Conservation (phyloP, 2,888 invertebrate genomes). For the Pollenia angustigena region DNA sequence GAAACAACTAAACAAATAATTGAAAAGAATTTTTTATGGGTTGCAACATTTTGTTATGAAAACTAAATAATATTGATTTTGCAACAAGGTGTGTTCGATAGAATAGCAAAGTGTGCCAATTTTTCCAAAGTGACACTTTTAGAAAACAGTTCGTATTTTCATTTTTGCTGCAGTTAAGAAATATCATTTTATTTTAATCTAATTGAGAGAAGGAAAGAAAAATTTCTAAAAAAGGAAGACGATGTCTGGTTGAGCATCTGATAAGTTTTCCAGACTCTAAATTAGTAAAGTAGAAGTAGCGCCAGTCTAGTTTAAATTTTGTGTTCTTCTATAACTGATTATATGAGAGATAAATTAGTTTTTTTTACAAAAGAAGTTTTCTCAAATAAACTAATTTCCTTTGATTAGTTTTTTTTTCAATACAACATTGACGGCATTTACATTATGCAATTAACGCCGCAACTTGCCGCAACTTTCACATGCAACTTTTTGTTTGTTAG, state of each 20-base stretch:
- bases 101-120: constrained; percentile 67
- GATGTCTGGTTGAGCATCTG: constrained; percentile 10
- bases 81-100: constrained; percentile 53
- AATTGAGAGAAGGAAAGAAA: constrained; percentile 15
- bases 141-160: neutral
- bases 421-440: no score
- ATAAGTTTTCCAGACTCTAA: constrained; percentile 17
- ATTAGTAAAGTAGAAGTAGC: neutral
- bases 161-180: neutral
- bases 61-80: constrained; percentile 42
- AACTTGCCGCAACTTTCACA: no score
- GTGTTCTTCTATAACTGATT: constrained; percentile 23
- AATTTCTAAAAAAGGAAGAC: constrained; percentile 16
- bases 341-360: constrained; percentile 34
- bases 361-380: constrained; percentile 28
- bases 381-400: constrained; percentile 34
- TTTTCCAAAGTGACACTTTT: constrained; percentile 18
- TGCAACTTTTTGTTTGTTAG: no score
- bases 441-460: no score
- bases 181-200: constrained; percentile 13
- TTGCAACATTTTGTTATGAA: constrained; percentile 19
- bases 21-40: constrained; percentile 8
- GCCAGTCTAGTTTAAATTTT: neutral
- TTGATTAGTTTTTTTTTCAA: constrained; percentile 36
- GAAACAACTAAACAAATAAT: constrained; percentile 21